Evolutionary conservation across 2,888 invertebrate species (phyloP), one percentile per base, ranked within the genome.

Genomic region (Coelopa pilipes): DNA sequence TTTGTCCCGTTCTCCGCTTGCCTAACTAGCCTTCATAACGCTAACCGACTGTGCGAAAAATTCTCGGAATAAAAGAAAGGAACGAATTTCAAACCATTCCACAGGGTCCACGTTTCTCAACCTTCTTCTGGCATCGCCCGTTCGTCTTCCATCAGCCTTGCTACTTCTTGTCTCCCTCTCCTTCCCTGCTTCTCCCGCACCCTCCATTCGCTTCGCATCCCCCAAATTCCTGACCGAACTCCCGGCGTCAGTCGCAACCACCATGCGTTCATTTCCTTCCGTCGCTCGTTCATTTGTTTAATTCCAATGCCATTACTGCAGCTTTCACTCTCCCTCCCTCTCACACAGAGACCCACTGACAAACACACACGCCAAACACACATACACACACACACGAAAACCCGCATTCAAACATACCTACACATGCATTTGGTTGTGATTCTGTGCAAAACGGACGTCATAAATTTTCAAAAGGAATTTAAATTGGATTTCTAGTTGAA

Each of bases 391-490:
- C 53, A 4, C 34, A 11, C n/a, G 10, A 2, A 53, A 3, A 53
- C 53, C 7, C 34, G 7, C 34, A 34, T 34, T 34, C 7, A 34
- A n/a, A n/a, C n/a, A n/a, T 7, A 4, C 34, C 34, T 34, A 2
- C 34, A 34, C 34, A 34, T 34, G 34, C 34, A 34, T 34, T 34
- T 34, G 34, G 34, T 34, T 34, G 2, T 62, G 62, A 62, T 24
- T 49, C 66, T 66, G 66, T 66, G 19, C 50, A 66, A 66, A 66
- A 66, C 66, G 66, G 50, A 66, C 50, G 66, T 66, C 66, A 66
- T 66, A 66, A 66, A 66, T 66, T 66, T 66, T 66, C 49, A 66
- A 66, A 66, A 66, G 66, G 66, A 66, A 66, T 66, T 66, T 66
- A 66, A 66, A 66, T 66, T 66, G 66, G 66, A 66, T 66, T 66